These are phyloP conservation scores for Bubo blakistoni DNA, from an alignment of 2,113 vertebrate genomes.

Conservation along the genomic window DNA sequence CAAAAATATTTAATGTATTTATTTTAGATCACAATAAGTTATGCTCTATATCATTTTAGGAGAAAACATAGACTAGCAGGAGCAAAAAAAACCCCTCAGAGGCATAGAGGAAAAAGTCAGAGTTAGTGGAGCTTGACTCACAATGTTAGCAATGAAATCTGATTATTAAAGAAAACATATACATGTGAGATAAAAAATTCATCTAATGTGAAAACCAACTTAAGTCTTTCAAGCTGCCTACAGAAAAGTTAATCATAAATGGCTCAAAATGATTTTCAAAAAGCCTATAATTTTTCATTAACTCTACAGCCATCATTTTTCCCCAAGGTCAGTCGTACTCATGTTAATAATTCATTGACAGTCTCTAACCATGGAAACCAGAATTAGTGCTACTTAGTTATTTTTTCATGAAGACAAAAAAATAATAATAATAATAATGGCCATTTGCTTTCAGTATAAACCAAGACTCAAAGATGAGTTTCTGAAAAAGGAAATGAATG, in stretches of 20 bases:
- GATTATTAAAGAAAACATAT: background rate
- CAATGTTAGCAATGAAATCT: background rate
- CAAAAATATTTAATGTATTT: background rate
- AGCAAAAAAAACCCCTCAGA: background rate
- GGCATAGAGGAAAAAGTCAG: background rate
- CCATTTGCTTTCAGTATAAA: slow-evolving; percentile 38
- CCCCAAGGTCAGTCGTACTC: background rate
- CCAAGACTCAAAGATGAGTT: background rate
- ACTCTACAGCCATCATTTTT: background rate
- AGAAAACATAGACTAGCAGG: background rate
- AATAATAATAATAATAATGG: background rate
- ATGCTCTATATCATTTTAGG: background rate
- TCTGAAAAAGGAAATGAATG: slow-evolving; percentile 46
- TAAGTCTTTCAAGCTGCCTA: background rate
- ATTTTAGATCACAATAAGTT: background rate
- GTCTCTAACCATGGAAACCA: background rate
- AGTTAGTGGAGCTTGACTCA: background rate
- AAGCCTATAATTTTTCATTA: slow-evolving; percentile 3
- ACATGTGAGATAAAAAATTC: background rate
- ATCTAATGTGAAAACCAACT: background rate
- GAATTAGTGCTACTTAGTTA: slow-evolving; percentile 17
- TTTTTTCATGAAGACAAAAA: slow-evolving; percentile 8
- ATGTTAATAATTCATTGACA: slow-evolving; percentile 20
- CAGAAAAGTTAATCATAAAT: background rate
- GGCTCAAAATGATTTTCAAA: background rate